Evolutionary conservation across 2,113 vertebrate species (phyloP), one percentile per base, ranked within the genome.

Genomic region (Zapornia atra): DNA sequence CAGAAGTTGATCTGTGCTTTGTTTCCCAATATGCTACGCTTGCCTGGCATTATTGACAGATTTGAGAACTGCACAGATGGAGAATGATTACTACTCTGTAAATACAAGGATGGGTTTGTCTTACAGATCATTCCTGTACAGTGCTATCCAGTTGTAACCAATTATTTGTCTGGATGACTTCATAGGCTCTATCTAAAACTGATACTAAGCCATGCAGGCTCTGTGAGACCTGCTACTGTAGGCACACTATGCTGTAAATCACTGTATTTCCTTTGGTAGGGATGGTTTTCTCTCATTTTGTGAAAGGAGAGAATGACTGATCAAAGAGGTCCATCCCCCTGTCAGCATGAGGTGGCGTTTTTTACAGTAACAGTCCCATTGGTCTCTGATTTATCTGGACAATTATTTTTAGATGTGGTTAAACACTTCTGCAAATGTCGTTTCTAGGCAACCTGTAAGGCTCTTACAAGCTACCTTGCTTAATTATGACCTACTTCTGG

Each of bases 391-490:
- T 61, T 38, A 81, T 68, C 94, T 91, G 46, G 85, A 63, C 91
- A 92, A 94, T 96, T 97, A 94, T 97, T 97, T 96, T 97, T 95
- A 97, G 94, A 94, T 59, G 79, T 70, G 70, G 86, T 91, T 93
- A 88, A 95, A 97, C 92, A 89, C 63, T 94, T 88, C 94, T 96
- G 92, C 77, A 90, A 94, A 73, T 21, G 87, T 82, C 5, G 92
- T 98, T 97, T 96, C 97, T 92, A 97, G 97, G 97, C 97, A 98
- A 97, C 96, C 90, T 94, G 26, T 54, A 84, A 87, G 61, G 66
- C 65, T 93, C 65, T 92, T 57, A 60, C 14, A 16, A 96, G 82
- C 79, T 96, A 95, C 87, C 96, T 96, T 84, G 82, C 77, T 94
- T 83, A 96, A 96, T 96, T 96, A 92, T 92, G 96, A 96, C 96